These are phyloP conservation scores for Drosophila monieri DNA, from an alignment of 2,888 invertebrate genomes.

Conservation along the genomic window DNA sequence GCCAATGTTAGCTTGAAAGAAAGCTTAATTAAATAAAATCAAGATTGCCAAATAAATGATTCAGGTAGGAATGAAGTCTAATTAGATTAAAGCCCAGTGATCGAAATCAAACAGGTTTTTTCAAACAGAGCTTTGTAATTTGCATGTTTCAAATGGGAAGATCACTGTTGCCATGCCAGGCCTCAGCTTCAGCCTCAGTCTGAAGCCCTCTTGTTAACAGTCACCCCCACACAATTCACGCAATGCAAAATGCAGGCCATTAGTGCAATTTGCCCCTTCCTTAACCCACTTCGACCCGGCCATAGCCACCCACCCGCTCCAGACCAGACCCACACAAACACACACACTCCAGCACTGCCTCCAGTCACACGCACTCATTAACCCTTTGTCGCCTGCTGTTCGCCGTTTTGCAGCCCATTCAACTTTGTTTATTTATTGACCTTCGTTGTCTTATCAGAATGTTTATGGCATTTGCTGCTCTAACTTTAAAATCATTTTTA, in stretches of 20 bases:
- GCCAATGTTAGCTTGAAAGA: background rate
- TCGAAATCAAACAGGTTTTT: background rate
- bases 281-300: background rate
- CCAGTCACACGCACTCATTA: constrained; percentile 56
- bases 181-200: background rate
- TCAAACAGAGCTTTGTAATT: background rate
- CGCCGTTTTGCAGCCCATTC: constrained; percentile 28
- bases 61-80: background rate
- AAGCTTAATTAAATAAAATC: background rate
- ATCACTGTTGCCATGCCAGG: constrained; percentile 6
- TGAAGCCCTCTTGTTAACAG: background rate
- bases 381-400: constrained; percentile 44
- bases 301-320: constrained; percentile 33
- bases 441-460: constrained; percentile 19
- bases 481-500: constrained; percentile 48
- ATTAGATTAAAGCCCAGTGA: background rate
- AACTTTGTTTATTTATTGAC: constrained; percentile 27
- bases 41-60: background rate
- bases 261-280: constrained; percentile 53
- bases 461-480: constrained; percentile 21
- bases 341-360: background rate
- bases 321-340: background rate
- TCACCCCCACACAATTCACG: background rate
- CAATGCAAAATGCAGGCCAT: constrained; percentile 73
- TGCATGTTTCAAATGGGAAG: background rate